Evolutionary conservation across 2,888 invertebrate species (phyloP).

Genomic region (Suillia variegata): DNA sequence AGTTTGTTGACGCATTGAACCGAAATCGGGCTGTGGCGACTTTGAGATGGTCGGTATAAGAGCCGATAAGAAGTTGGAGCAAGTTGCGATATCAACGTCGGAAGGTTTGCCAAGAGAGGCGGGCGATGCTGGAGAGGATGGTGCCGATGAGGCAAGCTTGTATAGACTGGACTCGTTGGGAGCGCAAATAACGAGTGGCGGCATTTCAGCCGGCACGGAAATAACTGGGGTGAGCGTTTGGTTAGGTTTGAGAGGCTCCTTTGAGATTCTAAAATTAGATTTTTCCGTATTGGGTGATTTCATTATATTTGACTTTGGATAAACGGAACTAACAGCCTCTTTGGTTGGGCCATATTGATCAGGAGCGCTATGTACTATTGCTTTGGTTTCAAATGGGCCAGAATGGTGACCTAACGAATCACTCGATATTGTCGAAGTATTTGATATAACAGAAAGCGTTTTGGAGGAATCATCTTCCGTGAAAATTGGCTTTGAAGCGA

Average conservation of each 20-base stretch:
- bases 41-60: no score
- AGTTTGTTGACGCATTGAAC: constrained; percentile 33
- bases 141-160: constrained; percentile 45
- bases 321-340: not conserved
- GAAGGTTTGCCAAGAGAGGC: constrained; percentile 17
- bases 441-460: constrained; percentile 28
- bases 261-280: no score
- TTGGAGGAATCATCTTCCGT: constrained; percentile 23
- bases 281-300: not conserved
- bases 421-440: constrained; percentile 24
- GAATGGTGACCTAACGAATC: constrained; percentile 13
- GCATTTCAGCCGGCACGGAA: constrained; percentile 39
- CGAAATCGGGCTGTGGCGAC: constrained; percentile 12
- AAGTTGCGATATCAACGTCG: constrained; percentile 36
- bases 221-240: constrained; percentile 34
- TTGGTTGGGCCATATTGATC: not conserved
- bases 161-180: constrained; percentile 65
- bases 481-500: no score
- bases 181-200: constrained; percentile 64
- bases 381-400: constrained; percentile 26
- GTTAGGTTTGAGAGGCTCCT: constrained; percentile 42
- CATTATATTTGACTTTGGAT: constrained; percentile 17
- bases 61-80: constrained; percentile 39
- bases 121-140: constrained; percentile 38
- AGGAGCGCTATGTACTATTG: constrained; percentile 29